These are phyloP conservation scores for Empidonax alnorum DNA, from an alignment of 2,113 vertebrate species.

Conservation along the genomic window DNA sequence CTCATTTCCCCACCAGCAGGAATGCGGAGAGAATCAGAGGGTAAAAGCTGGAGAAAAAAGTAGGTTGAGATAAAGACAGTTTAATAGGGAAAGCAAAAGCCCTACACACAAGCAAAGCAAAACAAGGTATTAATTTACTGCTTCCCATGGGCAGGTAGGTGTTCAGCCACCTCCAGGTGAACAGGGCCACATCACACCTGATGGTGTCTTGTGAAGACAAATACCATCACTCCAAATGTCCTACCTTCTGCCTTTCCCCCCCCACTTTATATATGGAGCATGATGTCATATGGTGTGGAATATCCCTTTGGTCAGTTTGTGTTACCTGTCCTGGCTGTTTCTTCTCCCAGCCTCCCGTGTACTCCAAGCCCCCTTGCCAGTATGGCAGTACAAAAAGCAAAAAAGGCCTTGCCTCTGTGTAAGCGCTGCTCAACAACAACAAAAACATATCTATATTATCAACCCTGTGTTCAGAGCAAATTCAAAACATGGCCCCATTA, in stretches of 20 bases:
- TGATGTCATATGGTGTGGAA: no score
- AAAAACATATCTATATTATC: background rate
- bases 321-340: background rate
- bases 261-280: background rate
- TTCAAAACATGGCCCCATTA: background rate
- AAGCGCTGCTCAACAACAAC: background rate
- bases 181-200: no score
- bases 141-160: background rate
- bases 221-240: background rate
- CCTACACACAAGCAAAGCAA: fast-evolving
- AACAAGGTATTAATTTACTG: background rate
- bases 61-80: background rate
- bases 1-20: background rate
- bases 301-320: background rate
- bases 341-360: background rate
- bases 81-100: background rate
- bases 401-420: background rate
- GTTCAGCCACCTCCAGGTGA: background rate
- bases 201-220: fast-evolving
- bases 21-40: background rate
- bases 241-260: background rate
- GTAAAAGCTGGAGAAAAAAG: background rate
- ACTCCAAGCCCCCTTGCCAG: background rate
- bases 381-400: fast-evolving
- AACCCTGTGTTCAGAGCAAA: background rate